Evolutionary conservation across 2,888 invertebrate species (phyloP).

Genomic region (Tetramorium bicarinatum): DNA sequence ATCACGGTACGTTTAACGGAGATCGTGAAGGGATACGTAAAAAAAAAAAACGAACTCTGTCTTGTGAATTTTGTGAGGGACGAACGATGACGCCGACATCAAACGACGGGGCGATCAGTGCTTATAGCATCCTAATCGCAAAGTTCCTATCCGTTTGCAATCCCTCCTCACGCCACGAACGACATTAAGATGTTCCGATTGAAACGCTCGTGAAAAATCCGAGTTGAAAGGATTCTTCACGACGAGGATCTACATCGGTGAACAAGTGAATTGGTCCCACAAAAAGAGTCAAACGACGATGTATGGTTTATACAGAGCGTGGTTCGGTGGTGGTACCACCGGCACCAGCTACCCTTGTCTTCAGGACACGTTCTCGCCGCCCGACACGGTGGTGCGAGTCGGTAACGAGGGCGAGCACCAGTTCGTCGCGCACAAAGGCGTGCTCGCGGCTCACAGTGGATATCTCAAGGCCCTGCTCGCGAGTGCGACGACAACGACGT

Average conservation of each 20-base stretch:
- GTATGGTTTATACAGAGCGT: constrained; percentile 86
- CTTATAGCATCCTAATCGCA: background rate
- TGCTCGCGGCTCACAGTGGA: constrained; percentile 91
- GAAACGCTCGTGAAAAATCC: background rate
- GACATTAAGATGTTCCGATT: background rate
- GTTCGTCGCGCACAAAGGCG: constrained; percentile 90
- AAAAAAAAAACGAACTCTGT: background rate
- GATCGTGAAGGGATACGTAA: background rate
- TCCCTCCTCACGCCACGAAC: background rate
- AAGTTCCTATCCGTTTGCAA: background rate
- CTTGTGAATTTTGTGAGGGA: background rate
- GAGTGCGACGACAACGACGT: constrained; percentile 67
- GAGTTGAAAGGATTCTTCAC: background rate
- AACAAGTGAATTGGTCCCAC: background rate
- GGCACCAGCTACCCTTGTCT: constrained; percentile 77
- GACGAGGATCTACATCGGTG: background rate
- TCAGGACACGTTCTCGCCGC: constrained; percentile 86
- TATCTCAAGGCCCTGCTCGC: constrained; percentile 90
- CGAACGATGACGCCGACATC: constrained; percentile 10
- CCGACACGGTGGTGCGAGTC: constrained; percentile 90
- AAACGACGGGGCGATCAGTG: background rate
- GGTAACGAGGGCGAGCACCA: constrained; percentile 89
- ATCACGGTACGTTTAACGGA: background rate
- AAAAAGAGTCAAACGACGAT: constrained; percentile 72
- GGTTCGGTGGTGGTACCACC: constrained; percentile 83